Evolutionary conservation across 2,113 vertebrate genomes (phyloP).

Genomic region (Fregata magnificens): DNA sequence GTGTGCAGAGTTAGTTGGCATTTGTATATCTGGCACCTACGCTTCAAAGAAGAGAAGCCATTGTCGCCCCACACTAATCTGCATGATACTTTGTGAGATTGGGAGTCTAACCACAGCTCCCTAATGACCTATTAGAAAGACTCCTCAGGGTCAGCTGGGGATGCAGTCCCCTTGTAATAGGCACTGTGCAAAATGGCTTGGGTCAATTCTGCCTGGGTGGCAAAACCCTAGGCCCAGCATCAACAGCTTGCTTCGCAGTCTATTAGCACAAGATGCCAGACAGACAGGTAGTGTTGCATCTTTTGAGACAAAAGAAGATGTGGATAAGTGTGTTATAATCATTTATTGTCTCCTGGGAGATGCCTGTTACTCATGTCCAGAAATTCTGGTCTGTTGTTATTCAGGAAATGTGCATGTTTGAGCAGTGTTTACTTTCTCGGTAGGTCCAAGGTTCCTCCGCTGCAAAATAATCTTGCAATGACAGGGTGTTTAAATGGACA

Average conservation of each 20-base stretch:
- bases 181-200: too few species aligned
- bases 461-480: background rate
- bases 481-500: background rate
- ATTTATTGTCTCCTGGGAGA: background rate
- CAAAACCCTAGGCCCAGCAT: background rate
- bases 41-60: background rate
- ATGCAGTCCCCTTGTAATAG: fast-evolving
- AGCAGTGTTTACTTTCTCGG: background rate
- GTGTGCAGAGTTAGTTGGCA: background rate
- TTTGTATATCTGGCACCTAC: background rate
- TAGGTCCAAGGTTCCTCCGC: background rate
- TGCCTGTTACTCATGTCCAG: background rate
- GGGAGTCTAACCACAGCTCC: background rate
- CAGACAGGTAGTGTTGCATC: background rate
- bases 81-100: background rate
- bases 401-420: background rate
- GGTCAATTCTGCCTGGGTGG: background rate
- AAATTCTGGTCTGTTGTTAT: background rate
- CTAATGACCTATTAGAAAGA: background rate
- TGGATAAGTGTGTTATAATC: background rate
- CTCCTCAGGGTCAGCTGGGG: background rate
- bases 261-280: background rate
- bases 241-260: background rate
- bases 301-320: background rate
- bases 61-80: background rate